Percentiles rank a stretch among this genome's conserved stretches.
These are phyloP conservation scores for Euborellia annulipes DNA, from an alignment of 1,140 invertebrate species.

Conservation along the genomic window DNA sequence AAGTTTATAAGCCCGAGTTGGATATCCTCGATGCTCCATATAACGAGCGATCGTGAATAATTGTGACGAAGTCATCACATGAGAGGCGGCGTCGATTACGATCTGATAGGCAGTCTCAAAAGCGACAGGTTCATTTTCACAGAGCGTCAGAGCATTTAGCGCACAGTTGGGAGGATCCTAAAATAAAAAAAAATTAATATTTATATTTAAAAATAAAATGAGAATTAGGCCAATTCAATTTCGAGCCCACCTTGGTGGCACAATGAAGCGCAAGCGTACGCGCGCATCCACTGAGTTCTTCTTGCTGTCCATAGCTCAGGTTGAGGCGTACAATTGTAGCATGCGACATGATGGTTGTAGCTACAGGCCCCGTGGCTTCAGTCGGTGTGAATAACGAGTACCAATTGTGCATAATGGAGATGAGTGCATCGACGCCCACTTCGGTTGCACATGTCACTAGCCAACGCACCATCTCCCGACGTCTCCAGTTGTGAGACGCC, in stretches of 20 bases:
- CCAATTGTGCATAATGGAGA: slow-evolving; percentile 76
- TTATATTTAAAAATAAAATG: slow-evolving; percentile 2
- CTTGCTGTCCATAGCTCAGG: slow-evolving; percentile 56
- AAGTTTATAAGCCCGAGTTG: slow-evolving; percentile 63
- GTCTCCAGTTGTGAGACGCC: slow-evolving; percentile 59
- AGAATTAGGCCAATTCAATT: background rate
- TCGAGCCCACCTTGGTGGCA: slow-evolving; percentile 48
- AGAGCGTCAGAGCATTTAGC: slow-evolving; percentile 63
- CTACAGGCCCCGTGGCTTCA: slow-evolving; percentile 67
- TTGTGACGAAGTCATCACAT: slow-evolving; percentile 64
- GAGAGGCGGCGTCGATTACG: slow-evolving; percentile 60
- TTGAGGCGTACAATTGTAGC: slow-evolving; percentile 57
- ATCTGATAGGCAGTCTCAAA: slow-evolving; percentile 76
- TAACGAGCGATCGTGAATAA: slow-evolving; percentile 71
- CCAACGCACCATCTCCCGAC: slow-evolving; percentile 75
- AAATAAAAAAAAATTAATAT: slow-evolving; percentile 4
- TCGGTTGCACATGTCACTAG: slow-evolving; percentile 71
- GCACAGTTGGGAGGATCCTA: slow-evolving; percentile 74
- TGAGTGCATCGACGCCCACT: slow-evolving; percentile 58
- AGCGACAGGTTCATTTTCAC: slow-evolving; percentile 63
- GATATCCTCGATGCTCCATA: slow-evolving; percentile 72
- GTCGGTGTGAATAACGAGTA: slow-evolving; percentile 69
- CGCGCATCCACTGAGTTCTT: slow-evolving; percentile 62
- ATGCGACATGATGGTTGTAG: slow-evolving; percentile 67
- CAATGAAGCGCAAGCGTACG: slow-evolving; percentile 65